Evolutionary conservation across 2,888 invertebrate species (phyloP), one percentile per base, ranked within the genome.

Genomic region (Eupithecia exiguata): DNA sequence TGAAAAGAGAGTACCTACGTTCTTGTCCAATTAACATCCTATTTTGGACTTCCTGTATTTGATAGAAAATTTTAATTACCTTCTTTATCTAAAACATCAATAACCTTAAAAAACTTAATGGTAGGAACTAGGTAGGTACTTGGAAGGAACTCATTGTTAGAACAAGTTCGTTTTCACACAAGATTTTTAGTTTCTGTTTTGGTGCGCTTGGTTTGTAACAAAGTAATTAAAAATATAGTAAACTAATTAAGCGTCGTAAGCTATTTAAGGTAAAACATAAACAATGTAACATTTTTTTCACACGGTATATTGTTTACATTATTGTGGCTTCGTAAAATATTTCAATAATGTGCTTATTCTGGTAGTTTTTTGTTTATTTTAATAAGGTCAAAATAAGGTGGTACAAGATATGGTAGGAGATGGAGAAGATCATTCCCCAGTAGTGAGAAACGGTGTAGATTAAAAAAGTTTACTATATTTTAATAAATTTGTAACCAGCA

Each of bases 231-330:
- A 49, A 49, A 49, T 49, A 46, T 46, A 46, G 16, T 46, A 6
- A 46, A 46, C 18, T 46, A 46, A 46, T 46, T 46, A 46, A 46
- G 18, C 1, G 6, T 6, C 30, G 30, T 18, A 18, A 40, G 40
- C 1, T 46, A 46, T 46, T 18, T 46, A 18, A 5, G 18, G 18
- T 46, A 46, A 46, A 18, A 18, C 6, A 46, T 46, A 7, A 18
- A 46, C 46, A 46, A 49, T 49, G 49, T n/a, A n/a, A 49, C 9
- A 49, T 49, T 49, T 49, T 49, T 49, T 49, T 49, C 49, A 49
- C 49, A 49, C 49, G 49, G n/a, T n/a, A n/a, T 49, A 49, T n/a
- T n/a, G 7, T 49, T n/a, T n/a, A n/a, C 9, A 49, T n/a, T 49
- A 9, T 49, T 49, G 49, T 49, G 49, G 10, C n/a, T n/a, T n/a